Percentiles rank a stretch among this genome's conserved stretches.
These are phyloP conservation scores for Pissodes strobi DNA, from an alignment of 1,140 invertebrate genomes.

Conservation along the genomic window DNA sequence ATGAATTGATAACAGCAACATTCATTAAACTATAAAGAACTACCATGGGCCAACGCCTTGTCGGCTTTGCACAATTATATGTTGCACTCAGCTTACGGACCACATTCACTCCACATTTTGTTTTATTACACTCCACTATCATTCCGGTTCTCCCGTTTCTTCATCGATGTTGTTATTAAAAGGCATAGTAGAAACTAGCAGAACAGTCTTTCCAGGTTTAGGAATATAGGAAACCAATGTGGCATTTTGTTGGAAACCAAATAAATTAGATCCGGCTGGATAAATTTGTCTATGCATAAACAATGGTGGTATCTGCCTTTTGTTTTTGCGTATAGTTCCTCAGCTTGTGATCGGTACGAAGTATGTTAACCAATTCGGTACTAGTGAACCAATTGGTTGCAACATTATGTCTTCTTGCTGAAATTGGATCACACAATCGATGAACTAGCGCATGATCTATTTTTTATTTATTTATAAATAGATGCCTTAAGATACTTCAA, in stretches of 20 bases:
- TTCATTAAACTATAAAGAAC: constrained; percentile 19
- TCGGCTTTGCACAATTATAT: constrained; percentile 14
- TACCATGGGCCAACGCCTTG: constrained; percentile 22
- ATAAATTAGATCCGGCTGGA: constrained; percentile 41
- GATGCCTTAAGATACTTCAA: too few relatives aligned
- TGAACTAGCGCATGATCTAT: too few relatives aligned
- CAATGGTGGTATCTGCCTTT: background rate
- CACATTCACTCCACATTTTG: constrained; percentile 54
- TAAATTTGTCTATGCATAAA: background rate
- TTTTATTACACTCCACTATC: constrained; percentile 53
- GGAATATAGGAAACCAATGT: too few relatives aligned
- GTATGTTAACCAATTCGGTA: too few relatives aligned
- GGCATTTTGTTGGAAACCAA: constrained; percentile 41
- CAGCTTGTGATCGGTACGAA: too few relatives aligned
- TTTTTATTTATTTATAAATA: too few relatives aligned
- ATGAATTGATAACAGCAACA: constrained; percentile 15
- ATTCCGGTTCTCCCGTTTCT: constrained; percentile 52
- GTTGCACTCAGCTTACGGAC: constrained; percentile 9
- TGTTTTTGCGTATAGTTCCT: background rate
- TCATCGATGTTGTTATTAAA: constrained; percentile 18
- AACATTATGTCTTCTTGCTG: too few relatives aligned
- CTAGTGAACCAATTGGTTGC: too few relatives aligned
- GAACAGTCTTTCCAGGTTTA: too few relatives aligned
- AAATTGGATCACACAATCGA: too few relatives aligned
- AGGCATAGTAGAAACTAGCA: constrained; percentile 49